These are phyloP conservation scores for Smittia sp. DNA, from an alignment of 2,888 invertebrate species.

Conservation along the genomic window DNA sequence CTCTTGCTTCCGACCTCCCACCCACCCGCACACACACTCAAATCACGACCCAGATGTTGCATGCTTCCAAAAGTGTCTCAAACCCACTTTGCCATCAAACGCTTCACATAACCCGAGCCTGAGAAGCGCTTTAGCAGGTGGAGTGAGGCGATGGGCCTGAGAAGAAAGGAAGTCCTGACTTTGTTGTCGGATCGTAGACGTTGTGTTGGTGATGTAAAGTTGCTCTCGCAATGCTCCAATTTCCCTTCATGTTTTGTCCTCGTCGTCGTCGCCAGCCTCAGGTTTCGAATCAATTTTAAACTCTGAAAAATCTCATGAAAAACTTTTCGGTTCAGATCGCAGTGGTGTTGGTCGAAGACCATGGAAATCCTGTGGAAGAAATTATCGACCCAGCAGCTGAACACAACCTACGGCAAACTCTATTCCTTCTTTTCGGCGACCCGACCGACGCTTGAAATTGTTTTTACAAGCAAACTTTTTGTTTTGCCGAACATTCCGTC, in stretches of 20 bases:
- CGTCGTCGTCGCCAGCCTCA: too few species aligned
- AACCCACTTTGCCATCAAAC: background rate
- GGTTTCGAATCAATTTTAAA: too few species aligned
- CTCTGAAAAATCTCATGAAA: too few species aligned
- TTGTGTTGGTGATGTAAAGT: too few species aligned
- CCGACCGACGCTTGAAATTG: background rate
- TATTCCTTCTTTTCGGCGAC: background rate
- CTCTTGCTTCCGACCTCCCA: background rate
- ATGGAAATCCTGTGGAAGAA: background rate
- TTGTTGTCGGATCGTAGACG: too few species aligned
- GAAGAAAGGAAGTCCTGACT: too few species aligned
- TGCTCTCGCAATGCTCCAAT: too few species aligned
- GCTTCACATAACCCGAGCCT: background rate
- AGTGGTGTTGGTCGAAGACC: background rate
- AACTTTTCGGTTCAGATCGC: too few species aligned
- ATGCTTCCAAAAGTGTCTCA: background rate
- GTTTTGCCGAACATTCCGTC: background rate
- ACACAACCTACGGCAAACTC: constrained; percentile 23
- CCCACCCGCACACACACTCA: background rate
- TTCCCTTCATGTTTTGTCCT: too few species aligned
- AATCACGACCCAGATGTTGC: too few species aligned
- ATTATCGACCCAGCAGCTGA: constrained; percentile 11
- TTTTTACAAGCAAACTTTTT: background rate
- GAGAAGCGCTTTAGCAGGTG: too few species aligned
- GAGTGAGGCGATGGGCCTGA: too few species aligned